A percentile compares a stretch with the other conserved stretches of the same genome.
These are phyloP conservation scores for Chironomus riparius DNA, from an alignment of 2,888 invertebrate genomes.

Conservation along the genomic window DNA sequence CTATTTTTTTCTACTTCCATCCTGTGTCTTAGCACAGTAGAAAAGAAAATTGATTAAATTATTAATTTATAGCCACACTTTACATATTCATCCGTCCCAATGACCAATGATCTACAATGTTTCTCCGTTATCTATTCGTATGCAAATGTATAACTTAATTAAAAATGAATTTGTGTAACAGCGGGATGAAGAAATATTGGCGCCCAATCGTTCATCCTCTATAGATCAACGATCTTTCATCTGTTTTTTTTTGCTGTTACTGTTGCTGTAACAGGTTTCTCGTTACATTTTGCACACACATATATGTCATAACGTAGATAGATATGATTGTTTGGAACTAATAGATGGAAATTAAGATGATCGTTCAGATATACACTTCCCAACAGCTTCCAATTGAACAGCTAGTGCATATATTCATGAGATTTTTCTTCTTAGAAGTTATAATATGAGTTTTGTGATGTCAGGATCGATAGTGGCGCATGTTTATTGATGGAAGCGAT, in stretches of 20 bases:
- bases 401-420: neutral
- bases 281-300: neutral
- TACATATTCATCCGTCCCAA: neutral
- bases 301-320: no score
- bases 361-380: conserved; percentile 25
- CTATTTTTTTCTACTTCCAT: neutral
- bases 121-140: conserved; percentile 14
- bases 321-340: conserved; percentile 2
- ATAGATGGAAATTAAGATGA: conserved; percentile 20
- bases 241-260: neutral
- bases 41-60: neutral
- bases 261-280: neutral
- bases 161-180: conserved; percentile 26
- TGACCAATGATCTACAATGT: neutral
- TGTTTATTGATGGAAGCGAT: no score
- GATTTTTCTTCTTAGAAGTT: neutral
- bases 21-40: neutral
- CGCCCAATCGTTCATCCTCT: conserved; percentile 16
- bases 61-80: conserved; percentile 9
- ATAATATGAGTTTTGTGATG: neutral
- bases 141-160: conserved; percentile 26
- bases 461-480: no score
- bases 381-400: neutral
- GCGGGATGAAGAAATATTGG: conserved; percentile 21
- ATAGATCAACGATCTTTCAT: conserved; percentile 17